Base-by-base conservation (phyloP, 92 coral and sea anemone genomes). In the Epizoanthus fatuus region DNA sequence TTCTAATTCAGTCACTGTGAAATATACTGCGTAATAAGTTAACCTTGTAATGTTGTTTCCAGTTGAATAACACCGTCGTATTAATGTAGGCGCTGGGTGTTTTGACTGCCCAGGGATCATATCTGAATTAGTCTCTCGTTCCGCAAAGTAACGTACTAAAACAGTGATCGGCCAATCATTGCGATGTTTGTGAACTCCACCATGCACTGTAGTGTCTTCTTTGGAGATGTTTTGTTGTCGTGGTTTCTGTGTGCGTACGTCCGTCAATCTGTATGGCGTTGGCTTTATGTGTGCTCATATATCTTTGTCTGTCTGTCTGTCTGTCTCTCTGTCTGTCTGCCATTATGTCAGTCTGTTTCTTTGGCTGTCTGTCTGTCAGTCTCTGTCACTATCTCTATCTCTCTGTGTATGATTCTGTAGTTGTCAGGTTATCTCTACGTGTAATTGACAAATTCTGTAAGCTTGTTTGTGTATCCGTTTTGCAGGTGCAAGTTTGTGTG, bases 61-160 rank as follows among this genome's bases (percentile, higher is more conserved):
- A 49, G 53, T 49, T 35, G 67, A 5, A n/a, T n/a, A 75, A 2
- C 4, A 55, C 35, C 38, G 59, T 37, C 4, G 81, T 56, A 17
- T 25, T 75, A 35, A 75, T 22, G 68, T 75, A 35, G 54, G 1
- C 81, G 59, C 81, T 75, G 81, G 68, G 81, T 56, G 69, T 42
- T 38, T 67, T 32, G 35, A 56, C 81, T 75, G 62, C 81, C 81
- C 47, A 75, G 81, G 54, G 52, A 57, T 75, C n/a, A 57, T n/a
- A 58, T 47, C 44, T 4, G 32, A 60, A 58, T 52, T 12, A 22
- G 81, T 49, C 53, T 49, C 2, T 49, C 53, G 14, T 49, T 49
- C 53, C 2, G 13, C 53, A 12, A 49, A 49, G 12, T 49, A 49
- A 49, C 53, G 12, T 49, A 49, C 53, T 44, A 49, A 49, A 49